Evolutionary conservation across 2,888 invertebrate genomes (phyloP), one percentile per base, ranked within the genome.

Genomic region (Ommatoiulus sabulosus): DNA sequence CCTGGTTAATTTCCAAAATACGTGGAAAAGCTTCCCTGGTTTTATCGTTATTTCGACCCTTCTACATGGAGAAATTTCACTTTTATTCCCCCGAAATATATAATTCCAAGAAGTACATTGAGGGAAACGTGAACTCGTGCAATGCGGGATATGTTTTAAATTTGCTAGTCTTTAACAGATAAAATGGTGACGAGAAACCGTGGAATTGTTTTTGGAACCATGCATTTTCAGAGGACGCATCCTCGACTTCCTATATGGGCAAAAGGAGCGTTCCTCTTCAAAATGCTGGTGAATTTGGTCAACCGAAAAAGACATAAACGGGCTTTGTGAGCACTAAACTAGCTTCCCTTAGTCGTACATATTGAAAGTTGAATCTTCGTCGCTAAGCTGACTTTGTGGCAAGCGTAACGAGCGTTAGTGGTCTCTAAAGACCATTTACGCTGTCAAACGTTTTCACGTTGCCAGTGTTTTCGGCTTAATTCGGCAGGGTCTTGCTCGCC

Each of bases 331-430:
- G n/a, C 86, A 20, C 48, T 44, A 86, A 86, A 86, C 44, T 86
- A 20, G 86, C 44, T 86, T 86, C 48, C 44, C n/a, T 44, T 44
- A 48, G 86, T 86, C 86, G n/a, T 24, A 46, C 86, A 80, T 80
- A 80, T 80, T 86, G 86, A 86, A 86, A 86, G 48, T 86, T 86
- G 86, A 86, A 86, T 86, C 86, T 86, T 44, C 17, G 20, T 86
- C 48, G 46, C 48, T 86, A 86, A 86, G 86, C 86, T 86, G 86
- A 86, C 86, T 86, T 86, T 86, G 86, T 86, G 86, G 86, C 86
- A 86, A 48, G 12, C 86, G 48, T 86, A 86, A 86, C 86, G 86
- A 86, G 86, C 86, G 48, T 86, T 86, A 86, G 86, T 86, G 86
- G 86, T 86, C 86, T 86, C 86, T 86, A 86, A 86, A 86, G 86